These are phyloP conservation scores for Beaufortia kweichowensis DNA, from an alignment of 2,113 vertebrate species.

Conservation along the genomic window DNA sequence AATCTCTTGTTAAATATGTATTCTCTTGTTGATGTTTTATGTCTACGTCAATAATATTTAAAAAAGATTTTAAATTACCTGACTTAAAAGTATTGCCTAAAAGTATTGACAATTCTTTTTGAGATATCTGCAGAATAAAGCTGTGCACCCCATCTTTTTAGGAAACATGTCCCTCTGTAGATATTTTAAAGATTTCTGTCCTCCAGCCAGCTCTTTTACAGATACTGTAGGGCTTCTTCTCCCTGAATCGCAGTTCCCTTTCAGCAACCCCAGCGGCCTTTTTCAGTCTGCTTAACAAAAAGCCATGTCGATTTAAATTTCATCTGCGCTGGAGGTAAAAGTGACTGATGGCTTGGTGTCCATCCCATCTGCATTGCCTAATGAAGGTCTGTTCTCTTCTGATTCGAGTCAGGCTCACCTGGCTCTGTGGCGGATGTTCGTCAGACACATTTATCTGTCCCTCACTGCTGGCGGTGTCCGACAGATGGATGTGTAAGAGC, in stretches of 20 bases:
- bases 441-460: constrained; percentile 38
- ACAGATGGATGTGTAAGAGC: constrained; percentile 6
- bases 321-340: neutral
- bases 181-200: neutral
- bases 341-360: constrained; percentile 44
- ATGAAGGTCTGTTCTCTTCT: constrained; percentile 42
- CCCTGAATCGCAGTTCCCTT: neutral
- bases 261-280: neutral
- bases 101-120: no score
- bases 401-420: constrained; percentile 23
- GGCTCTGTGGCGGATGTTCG: constrained; percentile 3
- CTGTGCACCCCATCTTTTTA: neutral
- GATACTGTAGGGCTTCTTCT: neutral
- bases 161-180: neutral
- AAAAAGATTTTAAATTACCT: no score
- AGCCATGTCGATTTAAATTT: constrained; percentile 10
- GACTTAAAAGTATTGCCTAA: no score
- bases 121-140: neutral
- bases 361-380: constrained; percentile 48
- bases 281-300: constrained; percentile 10
- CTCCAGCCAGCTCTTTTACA: neutral
- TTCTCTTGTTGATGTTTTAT: no score
- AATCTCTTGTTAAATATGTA: no score
- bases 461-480: neutral
- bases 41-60: no score